Evolutionary conservation across 2,113 vertebrate genomes (phyloP).

Genomic region (Cyanocitta stelleri): DNA sequence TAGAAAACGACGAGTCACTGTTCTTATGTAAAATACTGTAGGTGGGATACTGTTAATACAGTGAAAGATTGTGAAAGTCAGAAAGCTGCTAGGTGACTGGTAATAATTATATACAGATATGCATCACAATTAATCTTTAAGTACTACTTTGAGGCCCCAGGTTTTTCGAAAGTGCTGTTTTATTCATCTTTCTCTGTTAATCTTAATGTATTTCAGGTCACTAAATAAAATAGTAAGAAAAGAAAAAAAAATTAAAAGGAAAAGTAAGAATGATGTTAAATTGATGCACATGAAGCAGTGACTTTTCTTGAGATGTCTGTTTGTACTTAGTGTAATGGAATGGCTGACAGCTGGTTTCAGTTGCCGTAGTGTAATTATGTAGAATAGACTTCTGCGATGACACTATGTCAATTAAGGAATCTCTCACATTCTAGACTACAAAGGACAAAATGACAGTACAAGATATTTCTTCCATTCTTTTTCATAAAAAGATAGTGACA

Average conservation of each 20-base stretch:
- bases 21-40: conserved; percentile 28
- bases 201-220: conserved; percentile 42
- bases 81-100: background rate
- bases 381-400: conserved; percentile 51
- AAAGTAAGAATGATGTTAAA: conserved; percentile 50
- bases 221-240: background rate
- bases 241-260: conserved; percentile 1
- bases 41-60: background rate
- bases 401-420: conserved; percentile 65
- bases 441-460: conserved; percentile 63
- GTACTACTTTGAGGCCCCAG: background rate
- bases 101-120: conserved; percentile 37
- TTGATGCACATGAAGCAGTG: conserved; percentile 33
- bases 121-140: conserved; percentile 36
- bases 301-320: conserved; percentile 63
- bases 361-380: conserved; percentile 62
- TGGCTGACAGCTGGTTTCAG: conserved; percentile 67
- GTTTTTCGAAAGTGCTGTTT: conserved; percentile 22
- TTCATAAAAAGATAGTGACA: conserved; percentile 49
- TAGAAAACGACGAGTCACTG: background rate
- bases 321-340: conserved; percentile 56
- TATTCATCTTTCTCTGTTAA: conserved; percentile 33
- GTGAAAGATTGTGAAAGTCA: background rate
- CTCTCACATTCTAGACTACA: conserved; percentile 62
- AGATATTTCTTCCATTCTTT: conserved; percentile 53